A percentile compares a stretch with the other conserved stretches of the same genome.
Evolutionary conservation across 2,113 vertebrate species (phyloP).

Genomic region (Hyaena hyaena): DNA sequence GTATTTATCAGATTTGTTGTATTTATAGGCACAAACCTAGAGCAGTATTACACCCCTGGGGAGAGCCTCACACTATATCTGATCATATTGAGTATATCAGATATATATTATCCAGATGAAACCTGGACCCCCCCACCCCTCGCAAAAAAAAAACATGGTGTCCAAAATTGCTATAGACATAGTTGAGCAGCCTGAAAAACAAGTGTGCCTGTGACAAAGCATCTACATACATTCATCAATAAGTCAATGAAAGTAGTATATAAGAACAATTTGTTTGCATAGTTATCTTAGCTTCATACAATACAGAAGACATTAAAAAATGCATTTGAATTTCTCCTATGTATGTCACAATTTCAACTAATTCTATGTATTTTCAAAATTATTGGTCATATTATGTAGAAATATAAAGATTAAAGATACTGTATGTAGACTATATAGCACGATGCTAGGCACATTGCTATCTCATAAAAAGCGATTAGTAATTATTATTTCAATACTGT

Average conservation of each 20-base stretch:
- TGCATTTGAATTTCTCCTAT: neutral
- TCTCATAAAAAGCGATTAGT: neutral
- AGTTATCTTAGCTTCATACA: neutral
- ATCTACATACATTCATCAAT: neutral
- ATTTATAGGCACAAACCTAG: neutral
- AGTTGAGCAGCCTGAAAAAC: neutral
- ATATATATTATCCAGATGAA: neutral
- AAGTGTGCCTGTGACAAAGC: neutral
- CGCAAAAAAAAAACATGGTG: neutral
- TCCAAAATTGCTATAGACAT: neutral
- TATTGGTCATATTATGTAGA: neutral
- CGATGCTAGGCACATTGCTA: neutral
- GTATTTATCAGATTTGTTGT: neutral
- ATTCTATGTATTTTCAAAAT: neutral
- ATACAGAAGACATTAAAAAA: neutral
- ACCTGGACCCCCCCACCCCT: accelerated
- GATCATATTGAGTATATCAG: neutral
- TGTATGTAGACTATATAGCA: neutral
- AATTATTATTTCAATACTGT: neutral
- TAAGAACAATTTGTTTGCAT: neutral
- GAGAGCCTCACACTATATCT: neutral
- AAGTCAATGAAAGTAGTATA: neutral
- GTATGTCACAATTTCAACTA: neutral
- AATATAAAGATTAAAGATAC: neutral
- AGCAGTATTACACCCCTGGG: neutral